Conservation (phyloP, 1,140 invertebrate species). For the Drosophila nasuta region DNA sequence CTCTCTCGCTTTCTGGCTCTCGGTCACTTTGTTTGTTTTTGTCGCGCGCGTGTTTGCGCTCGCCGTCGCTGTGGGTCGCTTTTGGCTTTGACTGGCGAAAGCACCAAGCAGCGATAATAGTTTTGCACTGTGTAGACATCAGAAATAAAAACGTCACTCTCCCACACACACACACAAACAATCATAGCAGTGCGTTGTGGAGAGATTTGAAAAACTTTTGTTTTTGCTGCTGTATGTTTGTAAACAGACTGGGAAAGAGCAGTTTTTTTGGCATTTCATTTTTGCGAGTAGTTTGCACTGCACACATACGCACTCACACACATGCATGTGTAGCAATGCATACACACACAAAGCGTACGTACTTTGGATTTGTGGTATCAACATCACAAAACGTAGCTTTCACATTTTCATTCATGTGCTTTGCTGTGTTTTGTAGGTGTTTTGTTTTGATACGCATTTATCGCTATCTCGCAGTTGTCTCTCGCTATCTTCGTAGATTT, state of each 20-base stretch:
- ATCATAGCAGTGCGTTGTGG: conserved; percentile 18
- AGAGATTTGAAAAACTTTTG: conserved; percentile 56
- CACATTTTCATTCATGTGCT: conserved; percentile 70
- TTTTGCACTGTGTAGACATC: conserved; percentile 45
- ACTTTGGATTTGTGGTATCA: conserved; percentile 9
- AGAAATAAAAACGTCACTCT: conserved; percentile 14
- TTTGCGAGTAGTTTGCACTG: conserved; percentile 31
- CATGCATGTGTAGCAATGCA: conserved; percentile 3
- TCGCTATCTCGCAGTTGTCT: conserved; percentile 28
- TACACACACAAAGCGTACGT: conserved; percentile 3
- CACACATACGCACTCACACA: background rate
- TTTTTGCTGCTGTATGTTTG: conserved; percentile 53
- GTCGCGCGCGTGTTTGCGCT: conserved; percentile 76
- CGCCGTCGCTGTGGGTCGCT: conserved; percentile 46
- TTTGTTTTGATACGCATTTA: conserved; percentile 55
- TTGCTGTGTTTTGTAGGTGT: conserved; percentile 15
- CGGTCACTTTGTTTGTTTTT: conserved; percentile 65
- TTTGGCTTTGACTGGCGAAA: conserved; percentile 50
- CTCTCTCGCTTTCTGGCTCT: conserved; percentile 15
- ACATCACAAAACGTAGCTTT: conserved; percentile 52
- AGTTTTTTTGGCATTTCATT: conserved; percentile 54
- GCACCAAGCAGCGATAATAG: conserved; percentile 47
- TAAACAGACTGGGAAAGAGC: conserved; percentile 58
- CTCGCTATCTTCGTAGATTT: conserved; percentile 5
- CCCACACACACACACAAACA: conserved; percentile 15